phyloP scores from a whole-genome alignment of 1,140 invertebrate genomes.

The Capitella teleta region DNA sequence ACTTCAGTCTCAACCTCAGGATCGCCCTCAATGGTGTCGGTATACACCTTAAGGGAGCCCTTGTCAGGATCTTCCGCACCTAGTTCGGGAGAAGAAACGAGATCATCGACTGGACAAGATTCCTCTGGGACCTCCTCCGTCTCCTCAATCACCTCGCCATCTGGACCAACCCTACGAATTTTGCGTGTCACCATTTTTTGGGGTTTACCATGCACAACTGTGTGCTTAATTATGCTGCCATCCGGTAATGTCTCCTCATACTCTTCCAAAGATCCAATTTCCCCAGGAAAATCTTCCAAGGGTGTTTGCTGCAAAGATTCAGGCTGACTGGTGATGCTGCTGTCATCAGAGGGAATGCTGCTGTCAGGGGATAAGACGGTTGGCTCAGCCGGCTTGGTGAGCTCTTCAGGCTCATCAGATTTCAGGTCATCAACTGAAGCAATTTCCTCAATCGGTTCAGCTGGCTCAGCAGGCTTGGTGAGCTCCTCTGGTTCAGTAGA shows the following conservation, averaged over 20 bases:
- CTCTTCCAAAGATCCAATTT: background rate
- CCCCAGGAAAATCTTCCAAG: background rate
- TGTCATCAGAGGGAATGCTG: background rate
- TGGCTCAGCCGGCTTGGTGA: background rate
- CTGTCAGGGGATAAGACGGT: background rate
- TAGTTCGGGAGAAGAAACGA: too few relatives aligned
- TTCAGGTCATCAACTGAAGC: background rate
- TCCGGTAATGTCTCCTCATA: constrained; percentile 17
- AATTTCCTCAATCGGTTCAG: background rate
- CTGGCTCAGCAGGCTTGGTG: background rate
- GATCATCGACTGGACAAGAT: too few relatives aligned
- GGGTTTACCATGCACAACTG: background rate
- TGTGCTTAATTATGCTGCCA: constrained; percentile 5
- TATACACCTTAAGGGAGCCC: constrained; percentile 10
- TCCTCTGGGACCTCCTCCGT: constrained; percentile 6
- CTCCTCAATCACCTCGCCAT: constrained; percentile 13
- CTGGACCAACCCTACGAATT: constrained; percentile 12
- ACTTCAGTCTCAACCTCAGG: constrained; percentile 25
- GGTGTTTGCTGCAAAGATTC: too few relatives aligned
- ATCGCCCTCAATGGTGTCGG: constrained; percentile 32
- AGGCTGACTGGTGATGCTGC: too few relatives aligned
- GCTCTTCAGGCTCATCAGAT: background rate
- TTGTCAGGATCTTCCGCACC: constrained; percentile 4
- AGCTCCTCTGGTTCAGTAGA: too few relatives aligned
- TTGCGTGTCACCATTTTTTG: constrained; percentile 5